Percentiles rank a stretch among this genome's conserved stretches.
Evolutionary conservation across 2,113 vertebrate genomes (phyloP).

Genomic region (Oreochromis spilurus): DNA sequence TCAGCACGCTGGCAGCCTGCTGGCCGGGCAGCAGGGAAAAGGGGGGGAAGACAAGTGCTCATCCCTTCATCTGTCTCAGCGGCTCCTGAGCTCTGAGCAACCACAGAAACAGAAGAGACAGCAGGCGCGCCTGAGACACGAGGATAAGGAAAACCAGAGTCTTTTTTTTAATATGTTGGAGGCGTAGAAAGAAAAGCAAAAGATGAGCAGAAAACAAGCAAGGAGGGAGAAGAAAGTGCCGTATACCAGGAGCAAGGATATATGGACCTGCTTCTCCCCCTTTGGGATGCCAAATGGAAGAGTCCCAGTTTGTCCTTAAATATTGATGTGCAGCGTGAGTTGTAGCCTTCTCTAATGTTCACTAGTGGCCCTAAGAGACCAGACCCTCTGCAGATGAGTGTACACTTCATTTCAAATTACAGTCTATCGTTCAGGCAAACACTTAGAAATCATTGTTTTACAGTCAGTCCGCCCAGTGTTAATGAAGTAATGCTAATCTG

Average conservation of each 20-base stretch:
- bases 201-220: not conserved
- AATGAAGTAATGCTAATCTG: not conserved
- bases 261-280: slow-evolving; percentile 17
- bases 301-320: slow-evolving; percentile 70
- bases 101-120: slow-evolving; percentile 23
- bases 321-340: slow-evolving; percentile 67
- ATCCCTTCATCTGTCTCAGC: slow-evolving; percentile 30
- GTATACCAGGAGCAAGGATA: not conserved
- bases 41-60: slow-evolving; percentile 33
- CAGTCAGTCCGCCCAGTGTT: not conserved
- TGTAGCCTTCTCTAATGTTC: slow-evolving; percentile 56
- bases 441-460: slow-evolving; percentile 37
- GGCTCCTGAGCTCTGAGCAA: slow-evolving; percentile 25
- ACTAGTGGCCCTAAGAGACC: slow-evolving; percentile 62
- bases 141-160: not conserved
- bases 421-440: slow-evolving; percentile 50
- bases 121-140: not conserved
- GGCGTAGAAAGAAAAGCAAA: not conserved
- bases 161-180: not conserved
- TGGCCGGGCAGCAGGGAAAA: slow-evolving; percentile 3
- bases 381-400: slow-evolving; percentile 32
- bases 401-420: slow-evolving; percentile 70
- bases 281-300: slow-evolving; percentile 58
- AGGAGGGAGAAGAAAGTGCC: not conserved
- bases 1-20: slow-evolving; percentile 40